A percentile compares a stretch with the other conserved stretches of the same genome.
phyloP scores from a whole-genome alignment of 2,113 vertebrate genomes.

The Tauraco erythrolophus region DNA sequence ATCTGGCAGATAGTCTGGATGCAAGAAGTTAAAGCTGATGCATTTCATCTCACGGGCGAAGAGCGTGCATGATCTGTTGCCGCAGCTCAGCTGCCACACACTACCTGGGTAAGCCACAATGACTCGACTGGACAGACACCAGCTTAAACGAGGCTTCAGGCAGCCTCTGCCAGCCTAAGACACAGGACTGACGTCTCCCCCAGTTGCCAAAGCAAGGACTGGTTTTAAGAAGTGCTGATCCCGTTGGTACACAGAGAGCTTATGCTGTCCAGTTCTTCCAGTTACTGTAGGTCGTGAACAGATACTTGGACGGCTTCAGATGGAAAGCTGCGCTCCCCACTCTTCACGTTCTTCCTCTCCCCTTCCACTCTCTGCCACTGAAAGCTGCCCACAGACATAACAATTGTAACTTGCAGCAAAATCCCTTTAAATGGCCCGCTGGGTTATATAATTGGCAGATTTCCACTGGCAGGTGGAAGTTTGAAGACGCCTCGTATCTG shows the following conservation, averaged over 20 bases:
- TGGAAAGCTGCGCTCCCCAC: accelerated
- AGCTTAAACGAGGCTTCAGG: neutral
- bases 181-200: neutral
- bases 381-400: neutral
- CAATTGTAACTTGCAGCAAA: neutral
- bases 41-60: neutral
- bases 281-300: neutral
- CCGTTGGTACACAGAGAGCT: neutral
- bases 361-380: neutral
- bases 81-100: accelerated
- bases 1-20: neutral
- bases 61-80: neutral
- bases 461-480: neutral
- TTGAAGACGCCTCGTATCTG: neutral
- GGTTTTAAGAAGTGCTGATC: neutral
- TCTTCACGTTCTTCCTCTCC: neutral
- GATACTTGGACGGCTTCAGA: neutral
- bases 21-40: neutral
- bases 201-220: neutral
- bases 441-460: neutral
- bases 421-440: neutral
- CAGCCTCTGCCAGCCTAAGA: neutral
- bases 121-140: neutral
- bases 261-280: neutral
- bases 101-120: neutral